Evolutionary conservation across 2,113 vertebrate species (phyloP), one percentile per base, ranked within the genome.

Genomic region (Atlantisia rogersi): DNA sequence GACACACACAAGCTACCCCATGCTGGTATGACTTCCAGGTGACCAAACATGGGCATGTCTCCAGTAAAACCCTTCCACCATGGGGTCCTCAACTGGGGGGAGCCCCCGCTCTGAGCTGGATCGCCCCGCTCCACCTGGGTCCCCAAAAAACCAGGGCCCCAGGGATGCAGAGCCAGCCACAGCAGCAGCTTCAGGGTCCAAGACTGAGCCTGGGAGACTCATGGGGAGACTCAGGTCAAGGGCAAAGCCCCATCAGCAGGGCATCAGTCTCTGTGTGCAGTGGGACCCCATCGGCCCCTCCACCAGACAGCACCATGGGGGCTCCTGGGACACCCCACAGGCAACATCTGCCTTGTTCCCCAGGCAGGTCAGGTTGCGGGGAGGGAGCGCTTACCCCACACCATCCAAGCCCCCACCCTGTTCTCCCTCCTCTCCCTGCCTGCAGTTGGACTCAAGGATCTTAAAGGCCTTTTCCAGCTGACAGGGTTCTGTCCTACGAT

Each of bases 391-490:
- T 74, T 24, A 78, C 32, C 26, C 70, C 18, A 7, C 0, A 3
- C n/a, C 37, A 26, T 12, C 53, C 35, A 7, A 4, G 24, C n/a
- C 29, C 4, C 10, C 63, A 11, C 21, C 32, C 37, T 5, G 0
- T 7, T 15, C 28, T 37, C 40, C 62, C 70, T 79, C 65, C n/a
- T 75, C 42, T 48, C 40, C 48, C 48, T 22, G 21, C 15, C 1
- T 20, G 26, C 0, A 0, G 8, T 7, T 37, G 20, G 39, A 52
- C 20, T 80, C 0, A 17, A 18, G 8, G 0, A 79, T n/a, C 56
- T 42, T 29, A 70, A 62, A 87, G 9, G 7, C 67, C 31, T 29
- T 79, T 85, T 67, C 46, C 68, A 68, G 46, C 20, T 24, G 4
- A 14, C 44, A 46, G 2, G 6, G 22, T 55, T 74, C 48, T 35